Evolutionary conservation across 2,888 invertebrate species (phyloP), one percentile per base, ranked within the genome.

Genomic region (Phasia obesa): DNA sequence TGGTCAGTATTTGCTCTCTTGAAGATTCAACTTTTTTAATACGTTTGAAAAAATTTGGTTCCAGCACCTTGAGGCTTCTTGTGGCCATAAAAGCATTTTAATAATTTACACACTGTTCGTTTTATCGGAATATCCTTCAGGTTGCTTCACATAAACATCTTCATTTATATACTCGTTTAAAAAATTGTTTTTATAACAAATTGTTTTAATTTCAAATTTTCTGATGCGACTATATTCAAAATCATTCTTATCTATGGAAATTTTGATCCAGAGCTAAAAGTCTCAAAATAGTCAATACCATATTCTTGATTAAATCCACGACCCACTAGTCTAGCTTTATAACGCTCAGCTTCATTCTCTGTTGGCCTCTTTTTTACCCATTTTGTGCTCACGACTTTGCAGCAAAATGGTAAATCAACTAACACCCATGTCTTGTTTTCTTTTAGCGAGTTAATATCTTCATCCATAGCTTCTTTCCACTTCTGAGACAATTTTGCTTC

Each of bases 21-120:
- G 64, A 19, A 87, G 81, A 62, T 80, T 80, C 73, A 86, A 85
- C n/a, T 19, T 74, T 27, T 75, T 31, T 31, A 87, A 64, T 65
- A 87, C 84, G n/a, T 82, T 17, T 23, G 80, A 84, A 55, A 88
- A 86, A 35, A 79, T 86, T 47, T 77, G 35, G 55, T 87, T 86
- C 86, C 86, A 87, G 62, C 86, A 85, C 23, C 86, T 76, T 15
- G 84, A 83, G 11, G 85, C 84, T 82, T 87, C 49, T 87, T 87
- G 1, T 87, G 47, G 6, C 86, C 86, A 76, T 87, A 87, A 5
- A 87, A 60, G 51, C 85, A 85, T 53, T 85, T 86, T 2, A 62
- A 49, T 11, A 86, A 64, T 27, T 75, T 76, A 62, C 84, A 86
- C 9, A 87, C 73, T 79, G 19, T 67, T 76, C 7, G 83, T 85